Base-by-base conservation (phyloP, 2,797 vertebrate genomes). In the Tinamus major region DNA sequence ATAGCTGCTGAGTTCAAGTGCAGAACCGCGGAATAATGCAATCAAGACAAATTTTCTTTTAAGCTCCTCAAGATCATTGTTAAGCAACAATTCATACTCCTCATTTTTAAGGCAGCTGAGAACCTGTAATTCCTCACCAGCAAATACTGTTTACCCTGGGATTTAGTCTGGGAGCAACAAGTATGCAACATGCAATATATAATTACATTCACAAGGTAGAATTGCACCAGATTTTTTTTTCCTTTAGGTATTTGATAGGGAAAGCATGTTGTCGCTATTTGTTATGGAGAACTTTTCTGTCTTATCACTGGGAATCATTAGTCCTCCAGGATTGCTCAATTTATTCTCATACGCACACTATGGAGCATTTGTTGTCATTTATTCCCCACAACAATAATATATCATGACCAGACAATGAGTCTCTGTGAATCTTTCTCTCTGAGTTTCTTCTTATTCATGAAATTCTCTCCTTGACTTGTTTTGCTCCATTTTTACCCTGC, bases 401-500 rank as follows among this genome's bases (percentile, higher is more conserved):
- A 33, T 21, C 35, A 3, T 87, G 48, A 55, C 85, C 31, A 75
- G 64, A 53, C 53, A 6, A 23, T 18, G 39, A 58, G 10, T 90
- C 37, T 68, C 53, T 49, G 15, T 10, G 78, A 79, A 12, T 39
- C n/a, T 78, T 72, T 77, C 41, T 68, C 55, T 59, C 80, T 62
- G 5, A 64, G n/a, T 6, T 13, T 82, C 37, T 53, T 85, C 75
- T 89, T 78, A 71, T 89, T 84, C 78, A 71, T 85, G 48, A 91
- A 48, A 10, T 15, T 74, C 61, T 93, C 56, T 90, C 64, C 56
- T 88, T 46, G 49, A 4, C 27, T 90, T 56, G 6, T 56, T 89
- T 33, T 33, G 41, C 37, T 64, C 77, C 33, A 13, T 80, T 81
- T 70, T 85, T 78, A 72, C 0, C 0, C 4, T 72, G 15, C 71